Conservation (phyloP, 2,888 invertebrate species). For the Lymantria monacha region DNA sequence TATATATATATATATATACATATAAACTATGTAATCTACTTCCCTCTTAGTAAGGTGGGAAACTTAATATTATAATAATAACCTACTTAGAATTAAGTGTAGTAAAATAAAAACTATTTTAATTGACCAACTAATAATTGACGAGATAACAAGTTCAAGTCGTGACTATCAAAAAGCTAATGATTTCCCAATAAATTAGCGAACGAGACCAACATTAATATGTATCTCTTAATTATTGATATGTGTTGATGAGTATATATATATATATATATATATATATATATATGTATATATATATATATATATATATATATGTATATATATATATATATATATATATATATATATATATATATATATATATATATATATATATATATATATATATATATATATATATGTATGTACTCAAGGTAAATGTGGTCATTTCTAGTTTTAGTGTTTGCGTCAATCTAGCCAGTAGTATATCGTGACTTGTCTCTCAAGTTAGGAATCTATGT, state of each 20-base stretch:
- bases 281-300: not conserved
- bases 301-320: not conserved
- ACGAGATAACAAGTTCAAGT: not conserved
- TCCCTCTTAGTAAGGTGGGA: no score
- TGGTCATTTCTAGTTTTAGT: constrained; percentile 18
- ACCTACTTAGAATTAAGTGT: no score
- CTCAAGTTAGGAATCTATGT: constrained; percentile 1
- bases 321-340: not conserved
- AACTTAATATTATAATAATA: no score
- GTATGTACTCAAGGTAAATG: constrained; percentile 18
- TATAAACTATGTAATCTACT: no score
- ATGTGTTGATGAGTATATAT: not conserved
- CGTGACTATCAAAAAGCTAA: not conserved
- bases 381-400: not conserved
- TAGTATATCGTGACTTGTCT: constrained; percentile 26
- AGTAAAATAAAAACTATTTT: not conserved
- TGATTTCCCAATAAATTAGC: not conserved
- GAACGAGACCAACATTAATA: not conserved
- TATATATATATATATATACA: no score
- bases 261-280: not conserved
- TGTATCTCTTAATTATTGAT: not conserved
- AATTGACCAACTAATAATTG: constrained; percentile 7
- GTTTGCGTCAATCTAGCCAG: constrained; percentile 26
- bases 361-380: not conserved
- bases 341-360: not conserved